Percentiles rank a stretch among this genome's conserved stretches.
Conservation (phyloP, 2,113 vertebrate genomes). For the Micronycteris hirsuta region DNA sequence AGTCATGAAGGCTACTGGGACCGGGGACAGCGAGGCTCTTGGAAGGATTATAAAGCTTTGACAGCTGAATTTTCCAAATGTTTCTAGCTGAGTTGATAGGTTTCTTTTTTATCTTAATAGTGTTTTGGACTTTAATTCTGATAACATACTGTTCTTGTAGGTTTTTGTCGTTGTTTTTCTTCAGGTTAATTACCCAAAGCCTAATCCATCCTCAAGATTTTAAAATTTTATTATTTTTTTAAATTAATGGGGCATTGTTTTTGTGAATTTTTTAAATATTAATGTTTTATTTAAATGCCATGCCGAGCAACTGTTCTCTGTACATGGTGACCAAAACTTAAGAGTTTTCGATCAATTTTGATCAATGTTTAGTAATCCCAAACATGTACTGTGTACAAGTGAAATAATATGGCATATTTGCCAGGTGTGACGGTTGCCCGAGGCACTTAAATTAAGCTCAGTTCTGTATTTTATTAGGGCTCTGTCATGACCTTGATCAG, state of each 20-base stretch:
- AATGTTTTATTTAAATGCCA: slow-evolving; percentile 78
- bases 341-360: slow-evolving; percentile 75
- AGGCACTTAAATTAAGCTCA: slow-evolving; percentile 51
- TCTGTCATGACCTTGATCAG: background rate
- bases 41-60: slow-evolving; percentile 60
- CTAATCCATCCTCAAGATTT: slow-evolving; percentile 71
- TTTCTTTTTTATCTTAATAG: slow-evolving; percentile 8
- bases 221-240: slow-evolving; percentile 72
- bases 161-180: slow-evolving; percentile 15
- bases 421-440: slow-evolving; percentile 16
- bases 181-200: slow-evolving; percentile 76
- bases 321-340: slow-evolving; percentile 77
- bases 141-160: slow-evolving; percentile 59
- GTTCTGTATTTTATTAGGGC: slow-evolving; percentile 55
- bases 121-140: slow-evolving; percentile 62
- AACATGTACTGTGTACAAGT: slow-evolving; percentile 64
- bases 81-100: slow-evolving; percentile 59
- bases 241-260: slow-evolving; percentile 70
- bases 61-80: slow-evolving; percentile 72
- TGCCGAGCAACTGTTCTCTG: slow-evolving; percentile 73
- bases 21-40: background rate
- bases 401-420: slow-evolving; percentile 46
- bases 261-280: slow-evolving; percentile 71
- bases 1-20: background rate
- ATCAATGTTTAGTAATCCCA: slow-evolving; percentile 63